Base-by-base conservation (phyloP, 2,888 invertebrate species). In the Chymomyza procnemis region DNA sequence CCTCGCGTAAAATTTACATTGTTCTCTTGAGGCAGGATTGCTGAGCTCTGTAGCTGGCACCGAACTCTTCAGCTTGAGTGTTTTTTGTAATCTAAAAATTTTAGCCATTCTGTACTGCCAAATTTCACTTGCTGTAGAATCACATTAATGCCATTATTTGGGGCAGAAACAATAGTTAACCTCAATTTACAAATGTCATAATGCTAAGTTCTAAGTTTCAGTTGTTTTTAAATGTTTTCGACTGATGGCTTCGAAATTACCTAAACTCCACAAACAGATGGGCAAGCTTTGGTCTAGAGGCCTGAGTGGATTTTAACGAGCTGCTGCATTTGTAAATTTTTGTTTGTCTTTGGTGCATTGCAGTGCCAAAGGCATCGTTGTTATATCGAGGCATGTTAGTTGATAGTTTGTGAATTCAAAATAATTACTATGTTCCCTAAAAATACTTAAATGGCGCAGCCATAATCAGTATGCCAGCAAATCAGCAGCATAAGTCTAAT, bases 321-420 rank as follows among this genome's bases (percentile, higher is more conserved):
- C n/a, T 73, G 18, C 21, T 18, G 58, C 71, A 78, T 78, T 71
- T 72, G 58, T 59, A 60, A 64, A 64, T 61, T 66, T 64, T 22
- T 54, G 47, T 61, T 56, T 19, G 12, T 16, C 16, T 56, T 61
- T 22, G 57, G 48, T 19, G 50, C 62, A 46, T 64, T 48, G 60
- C 66, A 69, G 18, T 22, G 57, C 55, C 16, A 22, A 71, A 71
- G n/a, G n/a, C 73, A 83, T 73, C 74, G 81, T 75, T 75, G 73
- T 75, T 74, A 78, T 75, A 74, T 77, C 66, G 64, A 75, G 72
- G 48, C 76, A 74, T 80, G 75, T 78, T 71, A 67, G 74, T 74
- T 80, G 67, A 86, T 86, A 85, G 87, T 85, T 85, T 85, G 87
- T 87, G 88, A 88, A 81, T 85, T 87, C 87, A 88, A 82, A 85